Percentiles rank a stretch among this genome's conserved stretches.
These are phyloP conservation scores for Andricus quercusramuli DNA, from an alignment of 2,888 invertebrate genomes.

Conservation along the genomic window DNA sequence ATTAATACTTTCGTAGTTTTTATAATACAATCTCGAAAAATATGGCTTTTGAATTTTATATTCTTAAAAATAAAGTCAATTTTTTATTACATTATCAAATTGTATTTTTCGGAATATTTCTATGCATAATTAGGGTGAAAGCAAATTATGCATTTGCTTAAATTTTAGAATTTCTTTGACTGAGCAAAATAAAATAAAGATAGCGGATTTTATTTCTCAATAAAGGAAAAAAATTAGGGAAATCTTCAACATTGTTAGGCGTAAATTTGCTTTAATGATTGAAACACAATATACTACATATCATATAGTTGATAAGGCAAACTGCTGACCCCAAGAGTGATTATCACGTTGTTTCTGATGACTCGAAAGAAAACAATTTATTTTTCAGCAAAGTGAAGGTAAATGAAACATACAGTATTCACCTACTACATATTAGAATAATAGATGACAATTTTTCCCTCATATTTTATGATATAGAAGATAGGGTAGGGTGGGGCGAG, in stretches of 20 bases:
- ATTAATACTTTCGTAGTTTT: no score
- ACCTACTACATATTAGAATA: no score
- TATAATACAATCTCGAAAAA: no score
- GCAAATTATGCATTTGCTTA: background rate
- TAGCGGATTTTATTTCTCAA: background rate
- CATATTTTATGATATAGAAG: no score
- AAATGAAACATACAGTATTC: background rate
- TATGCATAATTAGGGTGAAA: no score
- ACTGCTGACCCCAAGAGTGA: background rate
- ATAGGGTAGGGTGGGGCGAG: no score
- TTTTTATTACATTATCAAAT: no score
- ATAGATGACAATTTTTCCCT: no score
- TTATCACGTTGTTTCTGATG: background rate
- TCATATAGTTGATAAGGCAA: background rate
- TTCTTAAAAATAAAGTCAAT: no score
- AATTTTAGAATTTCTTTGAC: background rate
- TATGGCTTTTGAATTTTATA: no score
- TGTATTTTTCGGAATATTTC: no score
- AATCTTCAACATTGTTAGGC: background rate
- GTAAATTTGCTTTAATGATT: background rate
- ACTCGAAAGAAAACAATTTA: background rate
- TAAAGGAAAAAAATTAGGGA: background rate
- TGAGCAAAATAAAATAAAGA: background rate
- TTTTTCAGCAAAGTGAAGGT: background rate
- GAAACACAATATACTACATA: background rate